Conservation (phyloP, 2,797 vertebrate species). For the Salarias fasciatus region DNA sequence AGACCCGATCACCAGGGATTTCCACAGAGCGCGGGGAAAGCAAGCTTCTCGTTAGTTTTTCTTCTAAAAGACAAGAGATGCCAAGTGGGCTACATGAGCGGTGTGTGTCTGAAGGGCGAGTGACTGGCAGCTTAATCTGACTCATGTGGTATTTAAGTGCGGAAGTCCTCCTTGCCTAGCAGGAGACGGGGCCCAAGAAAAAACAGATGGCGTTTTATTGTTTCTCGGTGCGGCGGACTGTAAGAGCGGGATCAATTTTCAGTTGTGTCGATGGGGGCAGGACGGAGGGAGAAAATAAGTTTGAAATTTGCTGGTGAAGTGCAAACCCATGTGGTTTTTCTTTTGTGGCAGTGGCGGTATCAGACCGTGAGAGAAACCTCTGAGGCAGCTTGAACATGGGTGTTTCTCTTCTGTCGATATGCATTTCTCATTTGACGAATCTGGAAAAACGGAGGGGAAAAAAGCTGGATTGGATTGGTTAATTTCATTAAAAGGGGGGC, state of each 20-base stretch:
- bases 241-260: conserved; percentile 59
- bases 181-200: conserved; percentile 55
- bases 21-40: conserved; percentile 38
- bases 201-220: conserved; percentile 76
- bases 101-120: conserved; percentile 46
- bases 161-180: conserved; percentile 66
- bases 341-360: too few species aligned
- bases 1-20: conserved; percentile 44
- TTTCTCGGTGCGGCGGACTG: conserved; percentile 53
- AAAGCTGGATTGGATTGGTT: too few species aligned
- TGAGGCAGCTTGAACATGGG: too few species aligned
- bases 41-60: conserved; percentile 40
- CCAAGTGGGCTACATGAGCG: conserved; percentile 33
- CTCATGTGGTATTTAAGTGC: conserved; percentile 77
- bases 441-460: conserved; percentile 28
- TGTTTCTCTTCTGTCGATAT: conserved; percentile 37
- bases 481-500: too few species aligned
- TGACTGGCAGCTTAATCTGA: conserved; percentile 74
- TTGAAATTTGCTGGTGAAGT: conserved; percentile 27
- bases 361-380: too few species aligned
- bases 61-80: conserved; percentile 27
- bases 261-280: conserved; percentile 30
- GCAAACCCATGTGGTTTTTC: conserved; percentile 42
- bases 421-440: conserved; percentile 50
- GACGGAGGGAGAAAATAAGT: conserved; percentile 1